Percentiles rank a stretch among this genome's conserved stretches.
phyloP scores from a whole-genome alignment of 2,797 vertebrate genomes.

The Eospalax fontanierii region DNA sequence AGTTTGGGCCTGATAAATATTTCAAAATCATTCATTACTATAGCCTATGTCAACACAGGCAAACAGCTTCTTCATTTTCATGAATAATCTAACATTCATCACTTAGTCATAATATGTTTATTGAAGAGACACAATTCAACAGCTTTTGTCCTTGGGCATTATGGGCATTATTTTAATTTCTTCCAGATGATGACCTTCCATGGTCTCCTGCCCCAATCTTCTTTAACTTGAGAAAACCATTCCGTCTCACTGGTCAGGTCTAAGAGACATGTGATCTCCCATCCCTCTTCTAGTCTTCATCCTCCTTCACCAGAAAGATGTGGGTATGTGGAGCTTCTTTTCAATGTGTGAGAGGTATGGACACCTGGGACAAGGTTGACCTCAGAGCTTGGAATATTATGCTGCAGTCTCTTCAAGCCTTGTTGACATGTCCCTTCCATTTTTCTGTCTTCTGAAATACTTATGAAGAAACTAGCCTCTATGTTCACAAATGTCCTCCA shows the following conservation, averaged over 20 bases:
- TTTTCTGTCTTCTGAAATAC: background rate
- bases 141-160: background rate
- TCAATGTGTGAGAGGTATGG: background rate
- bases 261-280: background rate
- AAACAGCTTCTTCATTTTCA: background rate
- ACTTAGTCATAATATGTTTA: background rate
- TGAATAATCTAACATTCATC: background rate
- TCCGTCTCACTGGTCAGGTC: background rate
- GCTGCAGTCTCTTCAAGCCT: background rate
- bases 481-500: too few species aligned
- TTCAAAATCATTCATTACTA: background rate
- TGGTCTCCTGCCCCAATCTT: too few species aligned
- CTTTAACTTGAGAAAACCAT: background rate
- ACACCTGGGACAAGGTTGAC: background rate
- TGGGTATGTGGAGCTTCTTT: background rate
- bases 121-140: background rate
- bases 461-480: background rate
- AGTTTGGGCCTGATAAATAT: slow-evolving; percentile 28
- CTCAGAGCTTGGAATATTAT: background rate
- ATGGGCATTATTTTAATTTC: too few species aligned
- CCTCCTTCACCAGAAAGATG: background rate
- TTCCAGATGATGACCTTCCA: too few species aligned
- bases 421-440: background rate
- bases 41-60: background rate
- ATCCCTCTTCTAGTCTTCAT: background rate